Conservation (phyloP, 2,797 vertebrate genomes). For the Graptemys geographica region DNA sequence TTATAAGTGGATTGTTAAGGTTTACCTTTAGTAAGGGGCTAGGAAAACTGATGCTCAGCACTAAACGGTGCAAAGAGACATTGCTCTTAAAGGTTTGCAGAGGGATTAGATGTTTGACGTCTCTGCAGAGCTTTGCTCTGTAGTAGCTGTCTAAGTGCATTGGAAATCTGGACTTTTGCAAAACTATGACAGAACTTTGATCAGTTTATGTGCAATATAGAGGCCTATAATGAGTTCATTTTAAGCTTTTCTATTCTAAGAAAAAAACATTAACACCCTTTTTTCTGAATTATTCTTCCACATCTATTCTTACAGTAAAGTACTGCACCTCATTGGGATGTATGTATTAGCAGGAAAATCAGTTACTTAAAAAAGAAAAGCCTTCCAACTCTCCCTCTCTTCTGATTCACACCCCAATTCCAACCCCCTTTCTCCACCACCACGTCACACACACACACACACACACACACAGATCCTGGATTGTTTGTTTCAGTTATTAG, state of each 20-base stretch:
- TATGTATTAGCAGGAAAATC: not conserved
- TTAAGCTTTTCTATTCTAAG: not conserved
- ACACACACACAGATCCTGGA: not conserved
- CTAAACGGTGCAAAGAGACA: constrained; percentile 26
- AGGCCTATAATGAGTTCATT: constrained; percentile 8
- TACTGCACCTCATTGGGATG: not conserved
- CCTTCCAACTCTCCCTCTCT: not conserved
- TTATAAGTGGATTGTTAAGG: constrained; percentile 22
- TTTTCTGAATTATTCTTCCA: not conserved
- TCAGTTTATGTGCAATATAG: not conserved
- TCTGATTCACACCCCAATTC: not conserved
- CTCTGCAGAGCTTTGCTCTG: constrained; percentile 28
- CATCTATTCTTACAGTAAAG: rapidly evolving
- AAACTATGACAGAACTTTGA: constrained; percentile 28
- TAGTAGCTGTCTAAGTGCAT: not conserved
- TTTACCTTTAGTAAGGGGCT: constrained; percentile 18
- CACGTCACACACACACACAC: not conserved
- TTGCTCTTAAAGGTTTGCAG: constrained; percentile 16
- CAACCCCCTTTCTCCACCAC: rapidly evolving
- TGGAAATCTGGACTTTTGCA: constrained; percentile 11
- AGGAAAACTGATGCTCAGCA: not conserved
- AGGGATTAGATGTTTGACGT: not conserved
- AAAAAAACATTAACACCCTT: not conserved
- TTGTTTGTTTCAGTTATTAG: not conserved
- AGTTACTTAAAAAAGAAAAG: not conserved